These are phyloP conservation scores for Cebidichthys violaceus DNA, from an alignment of 2,113 vertebrate genomes.

Conservation along the genomic window DNA sequence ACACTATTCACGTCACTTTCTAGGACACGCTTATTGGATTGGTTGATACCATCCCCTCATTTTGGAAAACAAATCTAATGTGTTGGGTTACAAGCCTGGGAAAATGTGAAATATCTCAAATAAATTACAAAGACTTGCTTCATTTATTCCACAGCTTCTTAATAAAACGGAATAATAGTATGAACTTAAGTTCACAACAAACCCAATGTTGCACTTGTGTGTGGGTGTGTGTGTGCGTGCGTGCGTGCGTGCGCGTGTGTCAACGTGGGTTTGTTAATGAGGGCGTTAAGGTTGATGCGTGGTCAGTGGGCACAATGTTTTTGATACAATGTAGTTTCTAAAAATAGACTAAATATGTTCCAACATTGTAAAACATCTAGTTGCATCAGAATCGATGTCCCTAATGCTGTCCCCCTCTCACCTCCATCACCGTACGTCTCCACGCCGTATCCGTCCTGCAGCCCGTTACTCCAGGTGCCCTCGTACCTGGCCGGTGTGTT, in stretches of 20 bases:
- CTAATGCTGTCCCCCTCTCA: slow-evolving; percentile 66
- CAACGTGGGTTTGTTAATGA: neutral
- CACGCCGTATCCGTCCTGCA: slow-evolving; percentile 96
- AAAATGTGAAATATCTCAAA: neutral
- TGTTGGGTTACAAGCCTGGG: neutral
- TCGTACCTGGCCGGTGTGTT: slow-evolving; percentile 94
- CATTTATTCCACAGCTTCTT: neutral
- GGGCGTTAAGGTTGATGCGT: neutral
- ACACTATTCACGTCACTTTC: neutral
- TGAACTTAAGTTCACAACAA: neutral
- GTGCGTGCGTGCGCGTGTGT: neutral
- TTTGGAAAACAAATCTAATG: neutral
- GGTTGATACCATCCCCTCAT: neutral
- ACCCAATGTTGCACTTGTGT: neutral
- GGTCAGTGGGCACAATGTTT: neutral
- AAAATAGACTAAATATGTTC: neutral
- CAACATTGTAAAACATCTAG: neutral
- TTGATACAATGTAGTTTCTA: neutral
- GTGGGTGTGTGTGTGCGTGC: neutral
- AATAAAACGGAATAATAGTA: neutral
- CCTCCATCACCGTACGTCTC: slow-evolving; percentile 97
- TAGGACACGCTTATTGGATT: neutral
- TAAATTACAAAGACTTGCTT: neutral
- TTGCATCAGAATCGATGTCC: neutral
- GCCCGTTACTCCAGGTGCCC: slow-evolving; percentile 95